Evolutionary conservation across 2,888 invertebrate genomes (phyloP).

Genomic region (Coremacera marginata): DNA sequence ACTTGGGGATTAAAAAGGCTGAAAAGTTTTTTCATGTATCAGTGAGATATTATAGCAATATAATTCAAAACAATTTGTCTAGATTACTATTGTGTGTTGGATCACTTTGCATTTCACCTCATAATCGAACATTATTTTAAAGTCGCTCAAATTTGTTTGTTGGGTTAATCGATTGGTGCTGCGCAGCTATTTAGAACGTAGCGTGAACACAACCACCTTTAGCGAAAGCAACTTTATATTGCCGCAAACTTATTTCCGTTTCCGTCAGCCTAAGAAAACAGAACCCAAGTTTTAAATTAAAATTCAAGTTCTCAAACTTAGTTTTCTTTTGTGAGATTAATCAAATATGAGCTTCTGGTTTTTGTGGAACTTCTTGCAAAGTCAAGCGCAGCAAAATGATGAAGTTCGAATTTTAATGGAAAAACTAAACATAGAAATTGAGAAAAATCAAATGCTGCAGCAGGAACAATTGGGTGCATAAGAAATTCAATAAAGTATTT

Average conservation of each 20-base stretch:
- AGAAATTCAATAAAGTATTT: neutral
- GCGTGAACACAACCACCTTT: too few relatives aligned
- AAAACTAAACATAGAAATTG: neutral
- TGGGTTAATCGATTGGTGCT: too few relatives aligned
- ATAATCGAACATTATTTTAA: too few relatives aligned
- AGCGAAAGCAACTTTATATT: neutral
- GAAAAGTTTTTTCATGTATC: too few relatives aligned
- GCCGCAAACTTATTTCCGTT: neutral
- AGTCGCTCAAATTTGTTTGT: too few relatives aligned
- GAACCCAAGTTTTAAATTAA: neutral
- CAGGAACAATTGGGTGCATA: neutral
- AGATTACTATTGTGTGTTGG: too few relatives aligned
- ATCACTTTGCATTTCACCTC: too few relatives aligned
- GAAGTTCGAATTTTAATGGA: neutral
- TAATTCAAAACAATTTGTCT: too few relatives aligned
- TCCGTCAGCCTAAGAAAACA: neutral
- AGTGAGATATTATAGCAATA: too few relatives aligned
- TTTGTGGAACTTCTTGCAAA: conserved; percentile 16
- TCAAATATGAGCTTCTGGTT: conserved; percentile 10
- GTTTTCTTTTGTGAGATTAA: neutral
- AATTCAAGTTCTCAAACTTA: neutral
- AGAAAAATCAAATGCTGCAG: neutral
- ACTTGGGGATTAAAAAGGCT: too few relatives aligned
- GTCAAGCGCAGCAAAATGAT: neutral
- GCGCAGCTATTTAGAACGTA: too few relatives aligned